Percentiles rank a stretch among this genome's conserved stretches.
These are phyloP conservation scores for Acrocephalus kingi DNA, from an alignment of 2,113 vertebrate genomes.

Conservation along the genomic window DNA sequence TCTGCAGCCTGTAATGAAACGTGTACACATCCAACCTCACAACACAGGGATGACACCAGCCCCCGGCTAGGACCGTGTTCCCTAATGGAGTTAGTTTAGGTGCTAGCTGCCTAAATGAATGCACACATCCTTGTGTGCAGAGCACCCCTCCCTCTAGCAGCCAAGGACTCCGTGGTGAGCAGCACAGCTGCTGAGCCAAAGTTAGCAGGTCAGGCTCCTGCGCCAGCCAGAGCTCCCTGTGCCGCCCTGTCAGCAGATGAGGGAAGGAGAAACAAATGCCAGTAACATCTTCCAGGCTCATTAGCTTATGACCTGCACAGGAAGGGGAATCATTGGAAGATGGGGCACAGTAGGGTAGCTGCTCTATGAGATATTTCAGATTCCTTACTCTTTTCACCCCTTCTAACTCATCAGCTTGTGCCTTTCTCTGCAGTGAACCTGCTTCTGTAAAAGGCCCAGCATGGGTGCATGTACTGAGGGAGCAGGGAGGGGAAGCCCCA, in stretches of 20 bases:
- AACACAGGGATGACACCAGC: background rate
- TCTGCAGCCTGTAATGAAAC: background rate
- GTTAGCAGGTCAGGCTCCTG: background rate
- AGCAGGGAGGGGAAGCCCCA: rapidly evolving
- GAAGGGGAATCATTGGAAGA: background rate
- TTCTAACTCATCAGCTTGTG: background rate
- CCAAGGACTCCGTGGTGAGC: background rate
- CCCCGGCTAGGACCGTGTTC: rapidly evolving
- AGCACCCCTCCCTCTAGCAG: background rate
- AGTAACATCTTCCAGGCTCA: background rate
- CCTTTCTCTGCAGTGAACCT: background rate
- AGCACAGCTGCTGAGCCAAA: background rate
- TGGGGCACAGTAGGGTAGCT: background rate
- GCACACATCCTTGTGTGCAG: background rate
- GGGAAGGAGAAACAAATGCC: background rate
- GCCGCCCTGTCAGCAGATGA: background rate
- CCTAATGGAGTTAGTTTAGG: rapidly evolving
- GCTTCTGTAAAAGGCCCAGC: background rate
- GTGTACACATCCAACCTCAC: rapidly evolving
- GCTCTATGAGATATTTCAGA: background rate
- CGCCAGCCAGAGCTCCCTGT: rapidly evolving
- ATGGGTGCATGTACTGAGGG: rapidly evolving
- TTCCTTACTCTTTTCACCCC: background rate
- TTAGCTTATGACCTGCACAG: background rate
- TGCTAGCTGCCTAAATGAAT: background rate